These are phyloP conservation scores for Drosophila chauvacae DNA, from an alignment of 1,140 invertebrate genomes.

Conservation along the genomic window DNA sequence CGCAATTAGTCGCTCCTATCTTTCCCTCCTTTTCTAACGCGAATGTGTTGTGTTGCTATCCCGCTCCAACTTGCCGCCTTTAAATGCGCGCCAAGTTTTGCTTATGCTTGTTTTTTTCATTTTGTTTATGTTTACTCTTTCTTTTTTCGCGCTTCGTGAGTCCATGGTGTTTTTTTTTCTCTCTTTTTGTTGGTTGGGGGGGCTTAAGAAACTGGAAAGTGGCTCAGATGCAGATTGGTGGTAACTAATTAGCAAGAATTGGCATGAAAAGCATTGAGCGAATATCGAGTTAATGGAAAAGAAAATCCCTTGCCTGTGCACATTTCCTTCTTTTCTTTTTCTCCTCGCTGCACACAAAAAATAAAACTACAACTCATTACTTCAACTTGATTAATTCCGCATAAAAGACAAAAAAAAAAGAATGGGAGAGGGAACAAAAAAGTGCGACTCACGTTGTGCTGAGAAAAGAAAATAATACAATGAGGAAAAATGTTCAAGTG, in stretches of 20 bases:
- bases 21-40: constrained; percentile 40
- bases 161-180: not conserved
- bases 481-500: constrained; percentile 51
- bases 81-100: constrained; percentile 42
- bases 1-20: constrained; percentile 60
- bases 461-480: constrained; percentile 35
- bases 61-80: constrained; percentile 38
- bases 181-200: not conserved
- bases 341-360: constrained; percentile 25
- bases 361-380: constrained; percentile 69
- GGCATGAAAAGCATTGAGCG: not conserved
- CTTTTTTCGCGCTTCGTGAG: constrained; percentile 16
- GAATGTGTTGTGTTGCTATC: constrained; percentile 40
- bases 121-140: constrained; percentile 50
- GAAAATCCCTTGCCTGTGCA: not conserved
- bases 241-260: constrained; percentile 4
- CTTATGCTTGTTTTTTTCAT: constrained; percentile 10
- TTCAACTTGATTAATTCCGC: constrained; percentile 68
- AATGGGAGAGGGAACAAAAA: constrained; percentile 42
- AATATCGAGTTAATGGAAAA: not conserved
- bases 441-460: constrained; percentile 48
- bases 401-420: constrained; percentile 33
- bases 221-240: not conserved
- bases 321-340: constrained; percentile 7
- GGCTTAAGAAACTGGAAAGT: not conserved